Conservation (phyloP, 2,797 vertebrate genomes). For the Characodon lateralis region DNA sequence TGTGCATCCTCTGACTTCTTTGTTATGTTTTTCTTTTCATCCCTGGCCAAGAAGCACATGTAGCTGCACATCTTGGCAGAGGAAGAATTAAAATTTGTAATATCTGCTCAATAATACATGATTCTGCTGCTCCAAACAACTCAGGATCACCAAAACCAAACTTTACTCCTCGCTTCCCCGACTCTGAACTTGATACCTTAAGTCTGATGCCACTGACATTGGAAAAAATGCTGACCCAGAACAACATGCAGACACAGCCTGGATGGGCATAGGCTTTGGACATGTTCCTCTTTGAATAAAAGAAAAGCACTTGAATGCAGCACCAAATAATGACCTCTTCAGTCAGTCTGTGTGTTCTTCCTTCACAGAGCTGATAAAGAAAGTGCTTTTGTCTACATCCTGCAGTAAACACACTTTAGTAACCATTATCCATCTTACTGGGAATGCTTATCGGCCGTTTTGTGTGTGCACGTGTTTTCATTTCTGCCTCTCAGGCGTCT, state of each 20-base stretch:
- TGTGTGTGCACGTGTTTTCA: background rate
- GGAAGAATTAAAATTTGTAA: constrained; percentile 30
- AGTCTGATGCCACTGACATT: background rate
- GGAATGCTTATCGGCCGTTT: constrained; percentile 34
- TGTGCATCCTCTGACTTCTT: background rate
- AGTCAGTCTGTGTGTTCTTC: constrained; percentile 7
- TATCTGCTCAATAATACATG: constrained; percentile 41
- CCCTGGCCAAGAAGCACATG: background rate
- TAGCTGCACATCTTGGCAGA: constrained; percentile 10
- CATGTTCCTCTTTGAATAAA: background rate
- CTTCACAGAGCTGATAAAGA: constrained; percentile 35
- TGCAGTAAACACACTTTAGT: constrained; percentile 50
- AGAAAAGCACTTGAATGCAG: background rate
- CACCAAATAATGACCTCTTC: background rate
- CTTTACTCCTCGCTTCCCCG: background rate
- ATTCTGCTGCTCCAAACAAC: constrained; percentile 32
- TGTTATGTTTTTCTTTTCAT: background rate
- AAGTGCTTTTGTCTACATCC: constrained; percentile 27
- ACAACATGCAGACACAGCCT: background rate
- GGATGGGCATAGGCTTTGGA: background rate
- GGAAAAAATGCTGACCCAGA: background rate
- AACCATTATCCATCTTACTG: constrained; percentile 18
- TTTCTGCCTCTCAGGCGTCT: constrained; percentile 4
- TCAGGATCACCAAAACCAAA: constrained; percentile 6
- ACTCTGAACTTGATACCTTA: background rate